These are phyloP conservation scores for Hydropsyche betteni DNA, from an alignment of 2,888 invertebrate species.

Conservation along the genomic window DNA sequence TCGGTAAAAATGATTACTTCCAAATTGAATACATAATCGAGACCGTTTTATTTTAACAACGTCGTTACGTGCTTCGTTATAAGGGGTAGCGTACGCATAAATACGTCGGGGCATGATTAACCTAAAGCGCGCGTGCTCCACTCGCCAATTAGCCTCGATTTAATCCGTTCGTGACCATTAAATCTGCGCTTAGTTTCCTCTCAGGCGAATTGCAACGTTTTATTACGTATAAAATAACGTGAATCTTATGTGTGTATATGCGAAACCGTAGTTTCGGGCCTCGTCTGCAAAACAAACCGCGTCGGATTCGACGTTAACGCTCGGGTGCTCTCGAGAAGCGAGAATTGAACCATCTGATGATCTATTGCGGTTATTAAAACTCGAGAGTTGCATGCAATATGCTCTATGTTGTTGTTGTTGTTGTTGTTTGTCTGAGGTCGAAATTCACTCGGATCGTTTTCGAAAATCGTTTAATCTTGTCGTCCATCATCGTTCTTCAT, in stretches of 20 bases:
- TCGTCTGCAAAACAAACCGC: not conserved
- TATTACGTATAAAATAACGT: too few species aligned
- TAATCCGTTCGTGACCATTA: conserved; percentile 25
- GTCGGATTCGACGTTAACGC: not conserved
- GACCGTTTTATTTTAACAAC: too few species aligned
- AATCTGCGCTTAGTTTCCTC: conserved; percentile 2
- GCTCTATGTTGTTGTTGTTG: not conserved
- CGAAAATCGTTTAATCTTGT: conserved; percentile 10
- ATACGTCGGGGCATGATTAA: conserved; percentile 31
- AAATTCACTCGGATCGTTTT: not conserved
- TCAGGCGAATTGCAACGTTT: not conserved
- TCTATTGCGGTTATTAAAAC: not conserved
- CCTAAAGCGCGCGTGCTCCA: conserved; percentile 32
- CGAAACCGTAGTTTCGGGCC: too few species aligned
- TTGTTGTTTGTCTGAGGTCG: not conserved
- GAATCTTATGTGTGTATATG: too few species aligned
- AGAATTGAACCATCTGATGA: not conserved
- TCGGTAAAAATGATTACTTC: too few species aligned
- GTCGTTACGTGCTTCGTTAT: not conserved
- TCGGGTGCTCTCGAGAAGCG: not conserved
- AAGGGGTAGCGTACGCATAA: conserved; percentile 17
- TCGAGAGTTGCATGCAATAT: not conserved
- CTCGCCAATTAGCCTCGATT: conserved; percentile 29
- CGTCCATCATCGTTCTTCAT: not conserved
- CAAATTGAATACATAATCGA: too few species aligned